Conservation (phyloP, 2,797 vertebrate genomes). For the Micromesistius poutassou region DNA sequence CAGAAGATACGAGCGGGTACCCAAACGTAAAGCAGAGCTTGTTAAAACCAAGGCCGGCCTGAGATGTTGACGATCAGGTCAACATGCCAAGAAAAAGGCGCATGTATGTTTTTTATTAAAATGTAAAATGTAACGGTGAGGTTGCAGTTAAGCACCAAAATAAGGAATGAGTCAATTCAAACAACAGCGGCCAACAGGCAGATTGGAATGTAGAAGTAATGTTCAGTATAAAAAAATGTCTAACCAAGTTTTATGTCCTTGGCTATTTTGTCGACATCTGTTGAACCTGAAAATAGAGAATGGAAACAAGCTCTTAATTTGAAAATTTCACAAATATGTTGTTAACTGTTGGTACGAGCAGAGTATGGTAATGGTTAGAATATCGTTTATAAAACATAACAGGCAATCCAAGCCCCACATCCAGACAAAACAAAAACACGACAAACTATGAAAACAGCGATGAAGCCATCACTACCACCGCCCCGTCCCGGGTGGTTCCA, state of each 20-base stretch:
- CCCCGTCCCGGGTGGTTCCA: background rate
- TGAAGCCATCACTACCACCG: background rate
- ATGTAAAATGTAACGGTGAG: background rate
- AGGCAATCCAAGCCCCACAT: background rate
- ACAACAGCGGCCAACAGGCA: background rate
- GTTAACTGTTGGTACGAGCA: background rate
- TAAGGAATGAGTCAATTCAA: background rate
- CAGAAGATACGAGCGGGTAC: constrained; percentile 35
- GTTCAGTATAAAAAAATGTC: background rate
- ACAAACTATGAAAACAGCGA: background rate
- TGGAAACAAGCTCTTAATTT: background rate
- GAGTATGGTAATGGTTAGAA: background rate
- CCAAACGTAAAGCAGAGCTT: constrained; percentile 4
- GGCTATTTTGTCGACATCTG: background rate
- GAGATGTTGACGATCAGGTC: background rate
- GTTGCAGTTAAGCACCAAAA: background rate
- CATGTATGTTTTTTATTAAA: background rate
- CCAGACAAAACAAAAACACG: background rate
- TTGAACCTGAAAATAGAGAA: background rate
- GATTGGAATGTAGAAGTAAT: background rate
- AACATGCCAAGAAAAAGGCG: background rate
- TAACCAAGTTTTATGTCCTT: background rate
- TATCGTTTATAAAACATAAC: background rate
- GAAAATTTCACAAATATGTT: background rate
- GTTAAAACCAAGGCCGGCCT: background rate